Percentiles rank a stretch among this genome's conserved stretches.
Conservation (phyloP, 2,888 invertebrate genomes). For the Eristalis pertinax region DNA sequence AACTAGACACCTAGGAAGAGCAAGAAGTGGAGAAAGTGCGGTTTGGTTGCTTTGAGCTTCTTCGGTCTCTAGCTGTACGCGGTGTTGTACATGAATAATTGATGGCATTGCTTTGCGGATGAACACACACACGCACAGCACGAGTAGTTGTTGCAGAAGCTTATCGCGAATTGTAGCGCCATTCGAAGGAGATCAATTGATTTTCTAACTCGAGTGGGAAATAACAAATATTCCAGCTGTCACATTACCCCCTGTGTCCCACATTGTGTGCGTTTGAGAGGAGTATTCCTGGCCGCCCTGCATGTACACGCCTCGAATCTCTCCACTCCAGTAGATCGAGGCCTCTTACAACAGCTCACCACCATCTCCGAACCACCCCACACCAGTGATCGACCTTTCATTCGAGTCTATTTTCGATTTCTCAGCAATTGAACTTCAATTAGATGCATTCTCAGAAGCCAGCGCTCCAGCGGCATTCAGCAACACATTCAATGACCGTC, state of each 20-base stretch:
- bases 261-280: too few relatives aligned
- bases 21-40: not conserved
- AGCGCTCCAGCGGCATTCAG: not conserved
- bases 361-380: not conserved
- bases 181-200: too few relatives aligned
- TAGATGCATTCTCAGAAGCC: constrained; percentile 2
- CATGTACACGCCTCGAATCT: too few relatives aligned
- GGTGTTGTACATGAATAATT: not conserved
- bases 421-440: constrained; percentile 28
- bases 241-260: too few relatives aligned
- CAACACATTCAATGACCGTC: constrained; percentile 12
- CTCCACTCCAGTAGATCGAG: too few relatives aligned
- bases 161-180: not conserved
- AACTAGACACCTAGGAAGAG: not conserved
- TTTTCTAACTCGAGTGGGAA: too few relatives aligned
- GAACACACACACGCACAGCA: too few relatives aligned
- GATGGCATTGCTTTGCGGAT: not conserved
- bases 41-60: not conserved
- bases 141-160: too few relatives aligned
- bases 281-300: too few relatives aligned
- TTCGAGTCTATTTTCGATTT: not conserved
- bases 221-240: too few relatives aligned
- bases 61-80: not conserved
- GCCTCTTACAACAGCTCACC: too few relatives aligned
- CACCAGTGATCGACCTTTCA: not conserved